Conservation (phyloP, 2,113 vertebrate genomes). For the Sisor rabdophorus region DNA sequence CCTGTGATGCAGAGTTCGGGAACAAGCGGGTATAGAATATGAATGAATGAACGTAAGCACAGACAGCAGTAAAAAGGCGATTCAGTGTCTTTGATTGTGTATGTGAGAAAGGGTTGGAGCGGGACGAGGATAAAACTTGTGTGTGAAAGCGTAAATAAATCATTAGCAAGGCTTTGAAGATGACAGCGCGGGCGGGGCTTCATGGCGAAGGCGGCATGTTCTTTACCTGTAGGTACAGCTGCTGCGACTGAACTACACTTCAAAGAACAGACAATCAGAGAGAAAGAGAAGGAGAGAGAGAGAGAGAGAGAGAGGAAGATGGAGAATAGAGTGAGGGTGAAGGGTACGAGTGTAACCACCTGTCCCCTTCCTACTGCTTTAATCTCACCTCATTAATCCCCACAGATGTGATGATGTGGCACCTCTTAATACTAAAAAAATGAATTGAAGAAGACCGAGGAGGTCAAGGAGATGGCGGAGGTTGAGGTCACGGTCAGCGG, state of each 20-base stretch:
- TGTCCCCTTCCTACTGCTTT: background rate
- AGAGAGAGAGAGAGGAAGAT: background rate
- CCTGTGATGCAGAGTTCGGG: no score
- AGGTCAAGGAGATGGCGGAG: background rate
- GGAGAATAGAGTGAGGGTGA: background rate
- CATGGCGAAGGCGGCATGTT: background rate
- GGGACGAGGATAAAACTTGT: background rate
- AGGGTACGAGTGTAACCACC: constrained; percentile 5
- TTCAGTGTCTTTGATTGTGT: no score
- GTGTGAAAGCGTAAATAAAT: background rate
- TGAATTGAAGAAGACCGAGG: background rate
- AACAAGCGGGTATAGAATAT: no score
- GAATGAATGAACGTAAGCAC: no score
- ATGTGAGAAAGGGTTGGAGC: background rate
- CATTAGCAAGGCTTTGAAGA: background rate
- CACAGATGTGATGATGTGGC: background rate
- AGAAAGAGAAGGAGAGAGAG: background rate
- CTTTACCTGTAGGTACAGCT: constrained; percentile 28
- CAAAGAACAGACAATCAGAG: constrained; percentile 1
- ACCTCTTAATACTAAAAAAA: background rate
- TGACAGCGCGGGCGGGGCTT: background rate
- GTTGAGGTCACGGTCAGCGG: background rate
- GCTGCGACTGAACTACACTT: background rate
- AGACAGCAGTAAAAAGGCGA: no score
- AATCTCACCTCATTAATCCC: constrained; percentile 12